Percentiles rank a stretch among this genome's conserved stretches.
Evolutionary conservation across 2,113 vertebrate species (phyloP).

Genomic region (Phainopepla nitens): DNA sequence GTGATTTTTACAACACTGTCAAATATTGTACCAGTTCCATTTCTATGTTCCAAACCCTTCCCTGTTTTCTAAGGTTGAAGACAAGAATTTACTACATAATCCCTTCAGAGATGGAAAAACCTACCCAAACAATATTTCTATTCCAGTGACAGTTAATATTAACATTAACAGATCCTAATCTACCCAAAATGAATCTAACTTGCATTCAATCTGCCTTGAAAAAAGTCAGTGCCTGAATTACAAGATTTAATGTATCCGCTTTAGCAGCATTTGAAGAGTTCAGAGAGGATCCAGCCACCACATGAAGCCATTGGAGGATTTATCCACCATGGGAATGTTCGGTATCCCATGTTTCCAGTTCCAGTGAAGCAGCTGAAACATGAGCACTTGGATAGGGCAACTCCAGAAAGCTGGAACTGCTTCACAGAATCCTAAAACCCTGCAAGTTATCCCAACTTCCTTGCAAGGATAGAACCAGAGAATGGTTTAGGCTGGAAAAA

Average conservation of each 20-base stretch:
- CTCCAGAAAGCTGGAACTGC: neutral
- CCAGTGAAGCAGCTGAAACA: neutral
- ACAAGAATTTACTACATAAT: neutral
- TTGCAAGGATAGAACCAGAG: neutral
- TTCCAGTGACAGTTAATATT: neutral
- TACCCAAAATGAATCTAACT: neutral
- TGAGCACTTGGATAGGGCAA: neutral
- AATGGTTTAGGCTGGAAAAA: neutral
- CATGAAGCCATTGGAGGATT: rapidly evolving
- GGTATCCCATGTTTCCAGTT: neutral
- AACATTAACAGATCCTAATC: neutral
- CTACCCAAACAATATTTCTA: neutral
- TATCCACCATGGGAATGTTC: neutral
- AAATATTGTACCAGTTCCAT: neutral
- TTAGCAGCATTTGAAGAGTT: neutral
- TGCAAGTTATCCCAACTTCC: neutral
- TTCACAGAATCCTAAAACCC: neutral
- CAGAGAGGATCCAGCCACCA: neutral
- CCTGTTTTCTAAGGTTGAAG: neutral
- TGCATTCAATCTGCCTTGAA: neutral
- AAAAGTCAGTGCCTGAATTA: neutral
- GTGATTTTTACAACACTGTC: neutral
- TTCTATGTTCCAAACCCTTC: neutral
- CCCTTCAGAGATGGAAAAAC: neutral
- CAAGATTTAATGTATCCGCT: neutral